Conservation (phyloP, 2,113 vertebrate species). For the Budorcas taxicolor region DNA sequence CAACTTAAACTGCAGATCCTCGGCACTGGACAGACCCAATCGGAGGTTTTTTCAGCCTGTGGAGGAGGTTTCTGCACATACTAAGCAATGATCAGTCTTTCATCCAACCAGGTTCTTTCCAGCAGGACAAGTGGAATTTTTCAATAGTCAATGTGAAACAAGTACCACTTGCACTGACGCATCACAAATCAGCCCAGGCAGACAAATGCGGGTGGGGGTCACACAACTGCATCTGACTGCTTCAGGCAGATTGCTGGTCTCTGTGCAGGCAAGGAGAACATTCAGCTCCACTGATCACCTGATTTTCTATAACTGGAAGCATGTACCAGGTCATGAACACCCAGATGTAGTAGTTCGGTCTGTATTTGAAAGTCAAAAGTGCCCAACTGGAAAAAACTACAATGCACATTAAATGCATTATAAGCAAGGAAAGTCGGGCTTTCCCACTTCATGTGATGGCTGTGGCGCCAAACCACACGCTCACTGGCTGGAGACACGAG, state of each 20-base stretch:
- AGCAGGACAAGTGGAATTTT: neutral
- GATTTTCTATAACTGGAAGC: neutral
- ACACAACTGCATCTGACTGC: neutral
- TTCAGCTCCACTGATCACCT: neutral
- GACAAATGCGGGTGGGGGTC: rapidly evolving
- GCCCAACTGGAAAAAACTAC: neutral
- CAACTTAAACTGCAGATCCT: neutral
- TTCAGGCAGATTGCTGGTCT: neutral
- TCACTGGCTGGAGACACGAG: neutral
- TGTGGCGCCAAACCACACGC: neutral
- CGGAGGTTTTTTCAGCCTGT: neutral
- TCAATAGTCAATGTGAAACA: neutral
- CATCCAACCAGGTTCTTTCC: neutral
- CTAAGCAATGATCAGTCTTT: neutral
- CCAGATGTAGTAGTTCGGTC: neutral
- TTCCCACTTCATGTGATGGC: neutral
- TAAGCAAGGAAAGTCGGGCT: neutral
- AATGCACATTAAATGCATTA: neutral
- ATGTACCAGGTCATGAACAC: neutral
- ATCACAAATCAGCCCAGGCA: neutral
- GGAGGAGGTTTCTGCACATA: neutral
- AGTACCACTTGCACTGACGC: rapidly evolving
- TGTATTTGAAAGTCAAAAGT: neutral
- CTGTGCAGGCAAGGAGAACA: neutral
- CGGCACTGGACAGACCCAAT: neutral